Percentiles rank a stretch among this genome's conserved stretches.
phyloP scores from a whole-genome alignment of 2,113 vertebrate species.

The Cyprinodon variegatus region DNA sequence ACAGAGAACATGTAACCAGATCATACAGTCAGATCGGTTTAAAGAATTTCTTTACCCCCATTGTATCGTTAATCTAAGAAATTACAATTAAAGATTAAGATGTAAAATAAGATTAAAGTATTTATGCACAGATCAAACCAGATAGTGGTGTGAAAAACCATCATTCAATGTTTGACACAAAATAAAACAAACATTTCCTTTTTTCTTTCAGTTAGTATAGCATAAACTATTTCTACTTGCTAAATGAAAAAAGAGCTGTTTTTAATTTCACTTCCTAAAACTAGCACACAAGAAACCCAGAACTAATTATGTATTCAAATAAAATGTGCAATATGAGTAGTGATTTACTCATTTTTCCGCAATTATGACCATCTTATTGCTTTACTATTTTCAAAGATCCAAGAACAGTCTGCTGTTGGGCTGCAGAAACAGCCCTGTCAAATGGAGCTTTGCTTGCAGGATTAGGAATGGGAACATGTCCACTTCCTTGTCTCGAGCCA shows the following conservation, averaged over 20 bases:
- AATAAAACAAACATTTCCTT: neutral
- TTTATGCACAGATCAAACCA: neutral
- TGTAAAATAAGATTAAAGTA: no score
- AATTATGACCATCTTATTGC: neutral
- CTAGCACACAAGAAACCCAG: neutral
- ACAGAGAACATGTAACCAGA: no score
- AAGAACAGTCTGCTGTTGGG: neutral
- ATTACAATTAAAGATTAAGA: neutral
- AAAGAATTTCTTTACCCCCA: no score
- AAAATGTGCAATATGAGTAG: neutral
- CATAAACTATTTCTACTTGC: neutral
- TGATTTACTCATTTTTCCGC: neutral
- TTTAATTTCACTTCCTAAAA: neutral
- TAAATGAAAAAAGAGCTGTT: neutral
- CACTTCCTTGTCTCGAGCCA: neutral
- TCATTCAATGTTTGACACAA: neutral
- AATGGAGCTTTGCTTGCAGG: neutral
- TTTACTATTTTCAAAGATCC: neutral
- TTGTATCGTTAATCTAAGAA: neutral
- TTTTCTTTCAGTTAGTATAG: neutral
- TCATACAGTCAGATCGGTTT: no score
- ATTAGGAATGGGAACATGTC: neutral
- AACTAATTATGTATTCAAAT: neutral
- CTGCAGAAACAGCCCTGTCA: slow-evolving; percentile 6
- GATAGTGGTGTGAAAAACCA: neutral